These are phyloP conservation scores for Lasioglossum figueresi DNA, from an alignment of 2,888 invertebrate species.

Conservation along the genomic window DNA sequence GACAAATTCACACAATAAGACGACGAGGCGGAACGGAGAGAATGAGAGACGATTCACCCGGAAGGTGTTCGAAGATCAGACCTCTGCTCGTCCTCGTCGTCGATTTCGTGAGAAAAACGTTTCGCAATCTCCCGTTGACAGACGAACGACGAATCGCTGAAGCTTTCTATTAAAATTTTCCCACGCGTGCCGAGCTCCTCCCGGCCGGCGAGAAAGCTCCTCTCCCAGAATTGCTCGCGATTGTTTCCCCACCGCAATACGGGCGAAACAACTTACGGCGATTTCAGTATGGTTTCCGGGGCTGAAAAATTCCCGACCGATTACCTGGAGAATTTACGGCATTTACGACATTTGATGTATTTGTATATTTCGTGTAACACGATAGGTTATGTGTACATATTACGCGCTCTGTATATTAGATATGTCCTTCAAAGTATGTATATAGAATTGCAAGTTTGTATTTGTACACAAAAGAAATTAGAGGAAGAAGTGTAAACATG, in stretches of 20 bases:
- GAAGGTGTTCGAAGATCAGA: slow-evolving; percentile 30
- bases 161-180: slow-evolving; percentile 44
- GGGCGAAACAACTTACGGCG: background rate
- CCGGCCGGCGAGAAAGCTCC: background rate
- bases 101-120: slow-evolving; percentile 22
- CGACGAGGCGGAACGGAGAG: background rate
- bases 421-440: too few species aligned
- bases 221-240: background rate
- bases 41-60: background rate
- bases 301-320: background rate
- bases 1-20: slow-evolving; percentile 44
- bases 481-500: too few species aligned
- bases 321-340: slow-evolving; percentile 52
- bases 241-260: slow-evolving; percentile 27
- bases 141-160: slow-evolving; percentile 26
- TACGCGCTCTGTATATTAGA: too few species aligned
- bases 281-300: background rate
- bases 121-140: slow-evolving; percentile 28
- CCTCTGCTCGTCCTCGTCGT: slow-evolving; percentile 4
- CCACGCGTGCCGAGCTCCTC: slow-evolving; percentile 17
- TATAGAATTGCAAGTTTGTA: too few species aligned
- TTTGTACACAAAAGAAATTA: too few species aligned
- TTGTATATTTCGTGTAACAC: too few species aligned
- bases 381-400: too few species aligned
- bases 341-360: too few species aligned